Evolutionary conservation across 1,140 invertebrate species (phyloP).

Genomic region (Drosophila triauraria): DNA sequence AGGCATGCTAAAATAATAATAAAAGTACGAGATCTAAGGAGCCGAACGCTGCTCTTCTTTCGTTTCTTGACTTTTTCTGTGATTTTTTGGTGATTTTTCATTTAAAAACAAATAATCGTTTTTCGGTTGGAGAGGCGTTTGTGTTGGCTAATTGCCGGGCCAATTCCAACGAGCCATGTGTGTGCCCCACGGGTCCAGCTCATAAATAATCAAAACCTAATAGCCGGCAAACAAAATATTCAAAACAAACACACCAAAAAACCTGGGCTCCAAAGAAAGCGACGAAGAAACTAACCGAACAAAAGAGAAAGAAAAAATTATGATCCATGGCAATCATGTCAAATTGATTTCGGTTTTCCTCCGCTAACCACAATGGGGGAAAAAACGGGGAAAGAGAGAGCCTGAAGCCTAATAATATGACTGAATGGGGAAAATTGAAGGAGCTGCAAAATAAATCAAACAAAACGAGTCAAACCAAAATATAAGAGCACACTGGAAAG

Average conservation of each 20-base stretch:
- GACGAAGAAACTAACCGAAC: slow-evolving; percentile 17
- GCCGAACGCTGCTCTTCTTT: slow-evolving; percentile 22
- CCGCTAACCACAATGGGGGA: slow-evolving; percentile 30
- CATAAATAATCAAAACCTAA: slow-evolving; percentile 69
- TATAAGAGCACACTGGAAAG: slow-evolving; percentile 10
- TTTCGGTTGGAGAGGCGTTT: slow-evolving; percentile 35
- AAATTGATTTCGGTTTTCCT: slow-evolving; percentile 66
- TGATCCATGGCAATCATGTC: slow-evolving; percentile 78
- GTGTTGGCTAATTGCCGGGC: slow-evolving; percentile 52
- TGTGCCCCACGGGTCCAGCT: slow-evolving; percentile 44
- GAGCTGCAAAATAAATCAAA: slow-evolving; percentile 79
- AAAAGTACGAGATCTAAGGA: slow-evolving; percentile 28
- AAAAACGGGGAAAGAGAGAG: slow-evolving; percentile 29
- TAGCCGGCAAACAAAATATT: slow-evolving; percentile 63
- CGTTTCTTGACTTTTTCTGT: slow-evolving; percentile 7
- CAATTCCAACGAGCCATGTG: slow-evolving; percentile 53
- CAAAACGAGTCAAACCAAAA: slow-evolving; percentile 41
- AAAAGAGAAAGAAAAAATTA: slow-evolving; percentile 57
- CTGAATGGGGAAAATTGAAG: slow-evolving; percentile 61
- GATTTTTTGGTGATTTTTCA: slow-evolving; percentile 43
- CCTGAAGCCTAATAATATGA: slow-evolving; percentile 57
- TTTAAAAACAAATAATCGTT: slow-evolving; percentile 51
- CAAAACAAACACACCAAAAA: slow-evolving; percentile 49
- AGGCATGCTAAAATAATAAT: slow-evolving; percentile 49
- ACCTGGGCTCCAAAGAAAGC: slow-evolving; percentile 19